Evolutionary conservation across 2,888 invertebrate species (phyloP), one percentile per base, ranked within the genome.

Genomic region (Tipula vernalis): DNA sequence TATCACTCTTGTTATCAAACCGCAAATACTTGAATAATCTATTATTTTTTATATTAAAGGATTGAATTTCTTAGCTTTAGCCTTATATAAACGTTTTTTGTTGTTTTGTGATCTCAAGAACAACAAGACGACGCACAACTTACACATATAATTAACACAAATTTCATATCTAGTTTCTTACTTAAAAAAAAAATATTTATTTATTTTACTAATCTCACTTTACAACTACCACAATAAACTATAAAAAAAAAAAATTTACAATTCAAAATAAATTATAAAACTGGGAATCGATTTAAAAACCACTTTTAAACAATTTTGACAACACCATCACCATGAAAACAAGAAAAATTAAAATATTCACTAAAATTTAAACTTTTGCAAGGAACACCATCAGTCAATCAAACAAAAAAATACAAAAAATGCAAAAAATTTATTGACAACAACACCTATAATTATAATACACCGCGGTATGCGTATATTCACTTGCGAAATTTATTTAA

Each of bases 121-220:
- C 71, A 71, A 71, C 28, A 71, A 71, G 18, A 71, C 57, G 18
- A 18, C 28, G 28, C 15, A 57, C 51, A 71, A 71, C 71, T 71
- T 71, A 71, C 71, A 71, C 71, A 71, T 71, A 71, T 28, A 71
- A 71, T 71, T 71, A 71, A 71, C 71, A 71, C 71, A 71, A 71
- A 71, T 71, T 28, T 71, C 71, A 71, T 71, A 71, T 71, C 71
- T 28, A 10, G 71, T 71, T 71, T 71, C 28, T 71, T 71, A 71
- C 28, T 71, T 71, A 71, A 71, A 57, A 88, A 51, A 84, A n/a
- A 87, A 36, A 28, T 86, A 85, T 57, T 47, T 47, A 18, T 47
- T 47, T 47, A 18, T 57, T 71, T 71, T 28, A 51, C 15, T 71
- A 71, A 71, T 71, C 71, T 71, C 71, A 71, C 71, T 71, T 71